These are phyloP conservation scores for Harmothoe impar DNA, from an alignment of 2,888 invertebrate species.

Conservation along the genomic window DNA sequence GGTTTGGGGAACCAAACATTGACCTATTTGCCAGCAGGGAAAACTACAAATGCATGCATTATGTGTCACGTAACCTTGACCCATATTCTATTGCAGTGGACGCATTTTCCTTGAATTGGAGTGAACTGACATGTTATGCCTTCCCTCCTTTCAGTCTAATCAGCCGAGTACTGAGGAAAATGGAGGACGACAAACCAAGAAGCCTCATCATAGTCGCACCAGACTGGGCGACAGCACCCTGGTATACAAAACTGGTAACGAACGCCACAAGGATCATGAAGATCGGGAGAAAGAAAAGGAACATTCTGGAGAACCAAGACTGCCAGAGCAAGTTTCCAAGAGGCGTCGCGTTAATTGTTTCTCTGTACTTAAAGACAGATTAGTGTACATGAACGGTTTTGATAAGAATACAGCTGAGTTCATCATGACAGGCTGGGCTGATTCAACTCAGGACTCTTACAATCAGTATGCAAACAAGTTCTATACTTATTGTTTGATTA, in stretches of 20 bases:
- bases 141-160: constrained; percentile 36
- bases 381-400: background rate
- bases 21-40: background rate
- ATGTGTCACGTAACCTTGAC: background rate
- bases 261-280: background rate
- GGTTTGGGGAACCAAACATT: background rate
- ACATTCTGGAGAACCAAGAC: background rate
- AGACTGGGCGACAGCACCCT: too few species aligned
- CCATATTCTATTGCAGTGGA: background rate
- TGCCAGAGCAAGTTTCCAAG: background rate
- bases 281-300: background rate
- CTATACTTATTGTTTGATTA: too few species aligned
- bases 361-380: background rate
- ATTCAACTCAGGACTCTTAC: background rate
- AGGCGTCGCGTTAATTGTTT: background rate
- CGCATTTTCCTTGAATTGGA: background rate
- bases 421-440: background rate
- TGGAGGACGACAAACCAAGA: background rate
- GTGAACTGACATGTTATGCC: background rate
- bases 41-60: background rate
- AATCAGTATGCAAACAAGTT: background rate
- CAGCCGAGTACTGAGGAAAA: background rate
- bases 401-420: background rate
- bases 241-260: too few species aligned
- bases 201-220: background rate